phyloP scores from a whole-genome alignment of 2,888 invertebrate genomes.

The Hartigia nigra region DNA sequence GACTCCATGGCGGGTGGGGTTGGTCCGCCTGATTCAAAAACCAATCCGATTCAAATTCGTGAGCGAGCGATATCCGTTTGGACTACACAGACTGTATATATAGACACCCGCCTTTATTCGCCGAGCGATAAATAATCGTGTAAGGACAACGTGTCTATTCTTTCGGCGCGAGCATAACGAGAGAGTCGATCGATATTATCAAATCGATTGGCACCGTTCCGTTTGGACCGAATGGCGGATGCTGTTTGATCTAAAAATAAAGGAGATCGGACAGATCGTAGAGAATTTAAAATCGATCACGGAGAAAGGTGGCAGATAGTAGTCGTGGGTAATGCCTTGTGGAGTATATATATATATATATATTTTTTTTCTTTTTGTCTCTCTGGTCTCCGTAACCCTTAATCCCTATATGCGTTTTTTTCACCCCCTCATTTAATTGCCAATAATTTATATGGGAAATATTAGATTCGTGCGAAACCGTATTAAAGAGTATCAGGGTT shows the following conservation, averaged over 20 bases:
- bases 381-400: constrained; percentile 23
- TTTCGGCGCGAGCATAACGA: not conserved
- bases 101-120: constrained; percentile 26
- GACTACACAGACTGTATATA: not conserved
- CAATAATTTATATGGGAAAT: constrained; percentile 66
- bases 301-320: not conserved
- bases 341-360: not conserved
- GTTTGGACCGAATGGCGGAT: not conserved
- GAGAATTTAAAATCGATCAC: not conserved
- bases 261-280: not conserved
- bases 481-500: constrained; percentile 51
- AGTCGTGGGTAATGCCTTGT: not conserved
- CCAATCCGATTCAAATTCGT: not conserved
- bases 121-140: constrained; percentile 1
- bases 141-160: not conserved
- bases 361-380: not conserved
- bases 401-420: constrained; percentile 42
- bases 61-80: not conserved
- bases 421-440: constrained; percentile 59
- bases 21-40: not conserved
- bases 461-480: constrained; percentile 66
- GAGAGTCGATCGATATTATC: not conserved
- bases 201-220: not conserved
- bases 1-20: not conserved
- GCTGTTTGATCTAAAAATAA: not conserved